These are phyloP conservation scores for Drosophila obscura DNA, from an alignment of 1,140 invertebrate species.

Conservation along the genomic window DNA sequence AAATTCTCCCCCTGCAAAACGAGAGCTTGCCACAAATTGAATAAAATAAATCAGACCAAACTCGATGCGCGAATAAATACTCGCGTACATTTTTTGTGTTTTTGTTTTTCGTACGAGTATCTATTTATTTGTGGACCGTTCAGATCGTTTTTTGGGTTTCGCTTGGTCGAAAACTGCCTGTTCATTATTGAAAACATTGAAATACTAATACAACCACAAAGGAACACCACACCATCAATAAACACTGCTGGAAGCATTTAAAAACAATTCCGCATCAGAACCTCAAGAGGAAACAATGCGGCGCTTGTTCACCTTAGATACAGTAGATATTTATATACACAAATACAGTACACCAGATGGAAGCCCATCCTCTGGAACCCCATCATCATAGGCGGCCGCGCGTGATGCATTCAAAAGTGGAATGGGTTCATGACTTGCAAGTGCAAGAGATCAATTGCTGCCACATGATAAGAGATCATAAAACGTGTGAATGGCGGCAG, in stretches of 20 bases:
- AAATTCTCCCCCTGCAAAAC: slow-evolving; percentile 31
- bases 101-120: not conserved
- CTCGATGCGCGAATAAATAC: slow-evolving; percentile 55
- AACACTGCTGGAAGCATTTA: slow-evolving; percentile 45
- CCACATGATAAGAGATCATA: slow-evolving; percentile 52
- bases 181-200: slow-evolving; percentile 27
- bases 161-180: slow-evolving; percentile 22
- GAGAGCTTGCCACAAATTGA: slow-evolving; percentile 48
- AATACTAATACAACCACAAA: slow-evolving; percentile 5
- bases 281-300: slow-evolving; percentile 19
- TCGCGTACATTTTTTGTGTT: slow-evolving; percentile 5
- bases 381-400: not conserved
- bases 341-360: not conserved
- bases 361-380: slow-evolving; percentile 8
- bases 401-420: slow-evolving; percentile 21
- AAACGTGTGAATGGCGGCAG: slow-evolving; percentile 42
- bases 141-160: slow-evolving; percentile 14
- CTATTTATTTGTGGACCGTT: not conserved
- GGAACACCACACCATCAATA: slow-evolving; percentile 14
- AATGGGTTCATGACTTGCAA: slow-evolving; percentile 36
- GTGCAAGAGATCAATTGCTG: slow-evolving; percentile 68
- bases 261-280: slow-evolving; percentile 30
- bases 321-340: not conserved
- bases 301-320: slow-evolving; percentile 10
- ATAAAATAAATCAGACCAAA: slow-evolving; percentile 58